Percentiles rank a stretch among this genome's conserved stretches.
Evolutionary conservation across 2,888 invertebrate genomes (phyloP).

Genomic region (Autographa gamma): DNA sequence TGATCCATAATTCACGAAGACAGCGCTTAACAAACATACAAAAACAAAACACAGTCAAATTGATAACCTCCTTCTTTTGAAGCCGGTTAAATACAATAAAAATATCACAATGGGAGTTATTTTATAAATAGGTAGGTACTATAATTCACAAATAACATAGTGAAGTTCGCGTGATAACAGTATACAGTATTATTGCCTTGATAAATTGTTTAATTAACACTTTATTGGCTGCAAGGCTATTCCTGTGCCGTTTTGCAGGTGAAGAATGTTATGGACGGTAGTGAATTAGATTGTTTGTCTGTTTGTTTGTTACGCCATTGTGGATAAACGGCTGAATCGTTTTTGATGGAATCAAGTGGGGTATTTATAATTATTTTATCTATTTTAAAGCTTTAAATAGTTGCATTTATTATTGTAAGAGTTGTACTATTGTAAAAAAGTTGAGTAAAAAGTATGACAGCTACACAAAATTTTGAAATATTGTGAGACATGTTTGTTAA

Average conservation of each 20-base stretch:
- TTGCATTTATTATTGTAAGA: too few species aligned
- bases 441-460: too few species aligned
- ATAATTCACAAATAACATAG: constrained; percentile 1
- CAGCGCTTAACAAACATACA: too few species aligned
- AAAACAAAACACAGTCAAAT: too few species aligned
- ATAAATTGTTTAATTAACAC: constrained; percentile 66
- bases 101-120: background rate
- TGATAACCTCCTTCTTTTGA: too few species aligned
- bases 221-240: constrained; percentile 70
- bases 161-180: constrained; percentile 43
- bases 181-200: constrained; percentile 47
- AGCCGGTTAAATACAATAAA: too few species aligned
- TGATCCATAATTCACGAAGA: too few species aligned
- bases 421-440: too few species aligned
- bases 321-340: background rate
- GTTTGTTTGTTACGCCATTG: background rate
- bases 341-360: background rate
- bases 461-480: too few species aligned
- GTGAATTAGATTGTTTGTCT: background rate
- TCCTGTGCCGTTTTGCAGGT: constrained; percentile 31
- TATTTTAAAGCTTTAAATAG: too few species aligned
- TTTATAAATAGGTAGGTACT: constrained; percentile 2
- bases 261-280: background rate
- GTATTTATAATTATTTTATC: too few species aligned
- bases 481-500: too few species aligned